Base-by-base conservation (phyloP, 2,888 invertebrate genomes). In the Polylopha cassiicola region DNA sequence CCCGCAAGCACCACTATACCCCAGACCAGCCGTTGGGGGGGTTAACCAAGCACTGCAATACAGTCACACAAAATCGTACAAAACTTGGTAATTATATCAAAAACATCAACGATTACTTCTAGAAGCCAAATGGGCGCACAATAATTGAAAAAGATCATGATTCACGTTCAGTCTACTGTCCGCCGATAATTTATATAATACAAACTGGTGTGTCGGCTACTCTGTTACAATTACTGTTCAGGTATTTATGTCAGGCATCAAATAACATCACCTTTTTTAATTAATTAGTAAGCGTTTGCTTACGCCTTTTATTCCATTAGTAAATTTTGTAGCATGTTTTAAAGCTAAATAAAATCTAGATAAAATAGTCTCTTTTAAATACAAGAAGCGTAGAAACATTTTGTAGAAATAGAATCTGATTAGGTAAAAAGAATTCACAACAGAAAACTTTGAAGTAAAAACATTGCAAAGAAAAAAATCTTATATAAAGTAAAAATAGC, bases 41-140 rank as follows among this genome's bases (percentile, higher is more conserved):
- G 73, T 63, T 46, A 84, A 45, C 84, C 84, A 84, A 17, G 79
- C 55, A 4, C 84, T 84, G 63, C 1, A 73, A 72, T 34, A 17
- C 14, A 2, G 7, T n/a, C 22, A 20, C 23, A 9, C 8, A 10
- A 22, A 21, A 31, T 2, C 16, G 9, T 3, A 24, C 4, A 14
- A 26, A 26, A 13, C n/a, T 26, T n/a, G 13, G 13, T 7, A 14
- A 14, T 9, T 21, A 21, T 9, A 21, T 21, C 21, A n/a, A n/a
- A n/a, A n/a, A n/a, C n/a, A n/a, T n/a, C n/a, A n/a, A n/a, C n/a
- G n/a, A n/a, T n/a, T n/a, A n/a, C n/a, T n/a, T n/a, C n/a, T n/a
- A n/a, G n/a, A n/a, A n/a, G n/a, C n/a, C n/a, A n/a, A n/a, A n/a
- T n/a, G n/a, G n/a, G n/a, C n/a, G n/a, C n/a, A n/a, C n/a, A n/a